Base-by-base conservation (phyloP, 2,113 vertebrate genomes). In the Platanista minor region DNA sequence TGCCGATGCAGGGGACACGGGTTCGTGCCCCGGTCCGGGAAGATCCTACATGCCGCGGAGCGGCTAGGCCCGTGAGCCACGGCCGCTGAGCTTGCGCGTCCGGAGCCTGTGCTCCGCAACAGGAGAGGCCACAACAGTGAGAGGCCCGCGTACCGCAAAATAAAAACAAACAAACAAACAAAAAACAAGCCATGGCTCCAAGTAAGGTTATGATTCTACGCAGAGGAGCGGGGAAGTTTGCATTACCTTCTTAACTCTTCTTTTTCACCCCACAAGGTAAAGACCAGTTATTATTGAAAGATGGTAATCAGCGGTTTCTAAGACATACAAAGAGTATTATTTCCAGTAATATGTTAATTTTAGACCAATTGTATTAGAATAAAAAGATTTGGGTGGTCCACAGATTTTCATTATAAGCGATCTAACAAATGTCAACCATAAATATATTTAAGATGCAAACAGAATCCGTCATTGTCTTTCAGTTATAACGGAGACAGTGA, bases 321-420 rank as follows among this genome's bases (percentile, higher is more conserved):
- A 91, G 54, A 36, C 39, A 72, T 78, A 52, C 1, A 90, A 61
- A 59, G 62, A 94, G 75, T 81, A 43, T 91, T 67, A 89, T 74
- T 92, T 91, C 46, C 62, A 90, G 11, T 92, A 54, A 39, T 92
- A 23, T 81, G 41, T 74, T 94, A 61, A 95, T 94, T 87, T 94
- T 75, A 84, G 17, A 59, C 29, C 89, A 86, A 81, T 96, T 89
- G 1, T 82, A 64, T 87, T 90, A 82, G 54, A 80, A 92, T 71
- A 82, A 94, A 87, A 95, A 49, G 72, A 57, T 94, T 80, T 95
- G 93, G 95, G 95, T 97, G 97, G 97, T 71, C 96, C 23, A 49
- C 29, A 62, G 62, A 61, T 84, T 93, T 97, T 97, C 57, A 64
- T 72, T 95, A 61, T 71, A 93, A 93, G 69, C n/a, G 29, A 64